Conservation (phyloP, 2,888 invertebrate species). For the Frankliniella intonsa region DNA sequence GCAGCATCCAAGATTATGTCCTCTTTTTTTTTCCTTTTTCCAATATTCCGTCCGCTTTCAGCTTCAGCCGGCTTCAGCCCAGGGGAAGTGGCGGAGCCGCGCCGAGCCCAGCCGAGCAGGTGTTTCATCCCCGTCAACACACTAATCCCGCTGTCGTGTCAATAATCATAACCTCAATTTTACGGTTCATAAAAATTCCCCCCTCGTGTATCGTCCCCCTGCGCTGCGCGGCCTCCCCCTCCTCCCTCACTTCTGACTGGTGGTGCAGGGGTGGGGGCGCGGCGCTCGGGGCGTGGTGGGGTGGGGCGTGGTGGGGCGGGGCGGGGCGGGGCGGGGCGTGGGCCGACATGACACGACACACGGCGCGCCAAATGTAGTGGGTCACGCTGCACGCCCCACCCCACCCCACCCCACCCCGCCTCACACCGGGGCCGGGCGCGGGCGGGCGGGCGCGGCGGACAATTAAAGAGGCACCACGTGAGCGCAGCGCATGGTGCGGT, state of each 20-base stretch:
- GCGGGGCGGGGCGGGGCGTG: no score
- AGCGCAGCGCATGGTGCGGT: background rate
- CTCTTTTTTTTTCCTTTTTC: no score
- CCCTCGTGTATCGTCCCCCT: background rate
- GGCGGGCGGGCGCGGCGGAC: background rate
- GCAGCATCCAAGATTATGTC: no score
- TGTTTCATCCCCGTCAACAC: background rate
- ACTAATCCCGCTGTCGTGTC: background rate
- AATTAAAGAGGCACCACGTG: background rate
- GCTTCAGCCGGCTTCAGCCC: no score
- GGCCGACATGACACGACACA: background rate
- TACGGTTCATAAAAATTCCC: conserved; percentile 15
- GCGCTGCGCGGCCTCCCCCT: no score
- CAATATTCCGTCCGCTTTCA: no score
- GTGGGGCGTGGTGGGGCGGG: no score
- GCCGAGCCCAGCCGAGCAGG: background rate
- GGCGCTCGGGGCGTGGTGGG: background rate
- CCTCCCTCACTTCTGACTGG: no score
- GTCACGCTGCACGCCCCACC: no score
- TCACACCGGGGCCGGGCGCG: background rate
- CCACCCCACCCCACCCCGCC: no score
- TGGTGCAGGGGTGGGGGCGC: background rate
- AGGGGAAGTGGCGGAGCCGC: no score
- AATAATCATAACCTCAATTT: conserved; percentile 13
- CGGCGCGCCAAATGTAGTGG: background rate